Evolutionary conservation across 2,797 vertebrate species (phyloP).

Genomic region (Morus bassanus): DNA sequence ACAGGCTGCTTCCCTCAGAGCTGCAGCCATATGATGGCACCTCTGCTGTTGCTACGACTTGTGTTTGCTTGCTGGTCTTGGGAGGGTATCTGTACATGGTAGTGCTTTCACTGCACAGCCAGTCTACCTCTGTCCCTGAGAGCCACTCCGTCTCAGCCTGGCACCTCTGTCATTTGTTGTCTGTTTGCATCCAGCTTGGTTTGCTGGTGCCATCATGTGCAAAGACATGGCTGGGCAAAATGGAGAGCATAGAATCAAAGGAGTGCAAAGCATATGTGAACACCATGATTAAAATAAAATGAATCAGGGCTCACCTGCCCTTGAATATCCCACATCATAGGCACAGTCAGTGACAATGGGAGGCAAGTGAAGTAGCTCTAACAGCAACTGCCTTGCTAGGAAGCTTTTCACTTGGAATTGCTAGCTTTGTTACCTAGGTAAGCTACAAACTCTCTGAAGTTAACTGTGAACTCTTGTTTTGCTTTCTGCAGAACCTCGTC

Average conservation of each 20-base stretch:
- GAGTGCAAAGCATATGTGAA: neutral
- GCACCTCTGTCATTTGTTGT: neutral
- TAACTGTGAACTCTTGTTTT: neutral
- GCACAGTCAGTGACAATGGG: neutral
- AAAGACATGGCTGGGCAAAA: neutral
- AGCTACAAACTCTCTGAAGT: neutral
- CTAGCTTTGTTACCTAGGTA: neutral
- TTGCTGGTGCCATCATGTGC: too few species aligned
- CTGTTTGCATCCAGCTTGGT: neutral
- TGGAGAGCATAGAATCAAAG: neutral
- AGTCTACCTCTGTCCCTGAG: neutral
- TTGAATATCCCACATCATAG: neutral
- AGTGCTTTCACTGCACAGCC: neutral
- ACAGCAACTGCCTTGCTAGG: neutral
- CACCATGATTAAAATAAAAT: neutral
- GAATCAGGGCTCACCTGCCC: neutral
- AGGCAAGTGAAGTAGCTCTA: too few species aligned
- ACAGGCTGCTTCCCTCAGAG: neutral
- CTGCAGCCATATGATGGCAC: neutral
- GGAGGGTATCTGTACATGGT: fast-evolving
- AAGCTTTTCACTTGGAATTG: neutral
- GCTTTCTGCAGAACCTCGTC: conserved; percentile 76
- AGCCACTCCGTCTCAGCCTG: neutral
- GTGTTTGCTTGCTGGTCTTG: neutral
- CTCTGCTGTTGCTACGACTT: neutral